Percentiles rank a stretch among this genome's conserved stretches.
Evolutionary conservation across 2,113 vertebrate species (phyloP).

Genomic region (Tautogolabrus adspersus): DNA sequence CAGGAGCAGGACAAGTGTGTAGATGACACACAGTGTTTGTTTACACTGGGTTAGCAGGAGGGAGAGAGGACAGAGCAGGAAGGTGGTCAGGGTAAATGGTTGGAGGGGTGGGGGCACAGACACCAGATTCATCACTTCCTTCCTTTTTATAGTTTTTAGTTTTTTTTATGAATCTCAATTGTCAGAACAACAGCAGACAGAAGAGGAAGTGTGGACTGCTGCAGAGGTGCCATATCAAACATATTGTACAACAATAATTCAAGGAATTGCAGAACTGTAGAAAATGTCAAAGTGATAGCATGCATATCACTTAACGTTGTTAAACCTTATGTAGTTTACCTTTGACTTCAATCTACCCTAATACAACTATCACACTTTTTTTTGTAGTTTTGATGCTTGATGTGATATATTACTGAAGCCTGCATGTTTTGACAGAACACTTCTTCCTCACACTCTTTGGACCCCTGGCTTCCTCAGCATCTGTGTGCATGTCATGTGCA

Average conservation of each 20-base stretch:
- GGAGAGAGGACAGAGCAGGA: slow-evolving; percentile 40
- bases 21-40: slow-evolving; percentile 77
- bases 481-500: slow-evolving; percentile 8
- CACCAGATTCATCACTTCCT: slow-evolving; percentile 84
- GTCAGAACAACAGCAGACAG: slow-evolving; percentile 76
- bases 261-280: not conserved
- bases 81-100: slow-evolving; percentile 44
- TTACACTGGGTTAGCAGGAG: slow-evolving; percentile 75
- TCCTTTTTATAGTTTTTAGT: slow-evolving; percentile 69
- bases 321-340: slow-evolving; percentile 3
- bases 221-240: slow-evolving; percentile 16
- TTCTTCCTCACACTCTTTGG: slow-evolving; percentile 67
- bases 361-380: slow-evolving; percentile 21
- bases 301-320: not conserved
- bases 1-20: slow-evolving; percentile 66
- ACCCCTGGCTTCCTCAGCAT: slow-evolving; percentile 56
- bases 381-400: slow-evolving; percentile 18
- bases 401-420: slow-evolving; percentile 52
- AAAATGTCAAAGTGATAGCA: not conserved
- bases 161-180: slow-evolving; percentile 66
- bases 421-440: slow-evolving; percentile 52
- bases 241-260: not conserved
- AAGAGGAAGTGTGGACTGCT: slow-evolving; percentile 65
- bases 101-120: slow-evolving; percentile 56
- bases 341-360: slow-evolving; percentile 22